These are phyloP conservation scores for Hoplostethus atlanticus DNA, from an alignment of 2,797 vertebrate species.

Conservation along the genomic window DNA sequence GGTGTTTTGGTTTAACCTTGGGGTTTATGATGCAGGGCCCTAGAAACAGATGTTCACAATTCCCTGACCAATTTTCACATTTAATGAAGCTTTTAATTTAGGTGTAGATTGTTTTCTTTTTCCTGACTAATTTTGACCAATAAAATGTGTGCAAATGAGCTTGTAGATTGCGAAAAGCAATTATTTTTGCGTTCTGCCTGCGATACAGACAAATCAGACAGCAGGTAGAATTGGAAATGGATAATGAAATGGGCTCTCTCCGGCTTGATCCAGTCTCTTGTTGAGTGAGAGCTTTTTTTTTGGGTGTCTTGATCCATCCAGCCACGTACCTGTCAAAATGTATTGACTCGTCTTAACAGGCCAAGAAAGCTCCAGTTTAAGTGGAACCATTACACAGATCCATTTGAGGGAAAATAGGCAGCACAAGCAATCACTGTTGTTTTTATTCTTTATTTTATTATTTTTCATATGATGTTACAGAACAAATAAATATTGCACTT, in stretches of 20 bases:
- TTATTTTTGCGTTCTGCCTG: constrained; percentile 75
- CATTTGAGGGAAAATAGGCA: not conserved
- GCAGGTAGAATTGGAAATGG: constrained; percentile 76
- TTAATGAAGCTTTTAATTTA: constrained; percentile 88
- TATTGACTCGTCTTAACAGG: constrained; percentile 37
- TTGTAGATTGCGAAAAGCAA: constrained; percentile 81
- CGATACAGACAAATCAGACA: constrained; percentile 76
- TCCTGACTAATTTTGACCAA: constrained; percentile 82
- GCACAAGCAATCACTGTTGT: not conserved
- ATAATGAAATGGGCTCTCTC: constrained; percentile 64
- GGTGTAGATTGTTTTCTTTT: constrained; percentile 83
- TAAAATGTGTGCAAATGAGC: constrained; percentile 84
- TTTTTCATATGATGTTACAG: constrained; percentile 18
- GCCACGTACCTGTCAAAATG: constrained; percentile 42
- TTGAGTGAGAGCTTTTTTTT: constrained; percentile 45
- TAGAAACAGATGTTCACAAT: constrained; percentile 85
- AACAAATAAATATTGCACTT: constrained; percentile 29
- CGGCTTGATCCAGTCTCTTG: constrained; percentile 44
- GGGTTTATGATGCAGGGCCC: constrained; percentile 74
- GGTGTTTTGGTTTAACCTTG: constrained; percentile 84
- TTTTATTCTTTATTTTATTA: constrained; percentile 6
- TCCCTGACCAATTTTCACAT: constrained; percentile 86
- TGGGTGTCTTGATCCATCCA: constrained; percentile 54
- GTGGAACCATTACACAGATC: constrained; percentile 22
- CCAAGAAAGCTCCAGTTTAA: constrained; percentile 38